phyloP scores from a whole-genome alignment of 2,888 invertebrate species.

The Esperia sulphurella region DNA sequence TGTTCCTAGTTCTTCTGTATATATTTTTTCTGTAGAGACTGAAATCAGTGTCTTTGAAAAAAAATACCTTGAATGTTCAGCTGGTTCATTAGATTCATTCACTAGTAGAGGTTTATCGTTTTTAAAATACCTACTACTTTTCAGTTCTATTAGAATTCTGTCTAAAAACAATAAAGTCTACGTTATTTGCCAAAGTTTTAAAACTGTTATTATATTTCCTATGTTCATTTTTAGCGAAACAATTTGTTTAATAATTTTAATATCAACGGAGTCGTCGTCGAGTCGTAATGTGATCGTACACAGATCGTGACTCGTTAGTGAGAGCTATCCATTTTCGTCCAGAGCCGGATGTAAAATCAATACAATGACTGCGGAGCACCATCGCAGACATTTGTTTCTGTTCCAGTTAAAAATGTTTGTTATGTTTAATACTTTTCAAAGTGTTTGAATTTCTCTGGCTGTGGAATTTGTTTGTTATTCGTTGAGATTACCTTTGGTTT shows the following conservation, averaged over 20 bases:
- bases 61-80: no score
- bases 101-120: no score
- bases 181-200: no score
- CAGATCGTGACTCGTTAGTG: slow-evolving; percentile 23
- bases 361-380: slow-evolving; percentile 60
- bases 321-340: slow-evolving; percentile 52
- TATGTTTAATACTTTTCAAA: slow-evolving; percentile 21
- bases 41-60: no score
- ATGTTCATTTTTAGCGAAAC: no score
- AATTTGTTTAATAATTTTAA: not conserved
- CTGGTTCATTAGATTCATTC: no score
- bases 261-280: not conserved
- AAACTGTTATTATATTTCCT: no score
- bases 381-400: slow-evolving; percentile 52
- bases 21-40: no score
- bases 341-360: slow-evolving; percentile 68
- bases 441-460: slow-evolving; percentile 13
- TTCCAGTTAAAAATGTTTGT: slow-evolving; percentile 38
- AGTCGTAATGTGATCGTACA: slow-evolving; percentile 5
- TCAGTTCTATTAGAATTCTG: no score
- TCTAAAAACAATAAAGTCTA: no score
- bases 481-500: not conserved
- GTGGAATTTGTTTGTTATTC: slow-evolving; percentile 17
- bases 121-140: no score
- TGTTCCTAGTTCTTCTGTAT: no score